Evolutionary conservation across 1,140 invertebrate species (phyloP).

Genomic region (Trypoxylus dichotomus): DNA sequence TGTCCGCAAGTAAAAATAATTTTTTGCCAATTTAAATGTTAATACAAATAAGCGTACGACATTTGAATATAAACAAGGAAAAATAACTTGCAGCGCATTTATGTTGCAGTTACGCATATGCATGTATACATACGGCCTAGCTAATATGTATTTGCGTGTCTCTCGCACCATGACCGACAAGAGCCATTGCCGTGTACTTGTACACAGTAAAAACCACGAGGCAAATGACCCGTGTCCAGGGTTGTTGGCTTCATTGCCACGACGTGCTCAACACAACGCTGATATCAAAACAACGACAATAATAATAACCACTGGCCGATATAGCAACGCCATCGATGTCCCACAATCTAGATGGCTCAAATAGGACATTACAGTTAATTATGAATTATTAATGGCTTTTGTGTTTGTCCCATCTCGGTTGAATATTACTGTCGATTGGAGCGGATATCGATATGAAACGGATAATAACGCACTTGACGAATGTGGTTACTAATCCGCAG

Average conservation of each 20-base stretch:
- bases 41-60: no score
- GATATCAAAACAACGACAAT: background rate
- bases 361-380: conserved; percentile 1
- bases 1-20: no score
- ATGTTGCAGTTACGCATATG: no score
- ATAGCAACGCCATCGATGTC: background rate
- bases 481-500: no score
- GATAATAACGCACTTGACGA: no score
- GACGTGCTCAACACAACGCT: background rate
- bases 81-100: no score
- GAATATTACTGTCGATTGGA: background rate
- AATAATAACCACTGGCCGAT: background rate
- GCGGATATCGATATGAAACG: no score
- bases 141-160: no score
- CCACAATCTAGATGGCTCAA: background rate
- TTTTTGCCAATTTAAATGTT: no score
- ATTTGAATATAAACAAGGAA: no score
- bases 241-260: background rate
- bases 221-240: conserved; percentile 1
- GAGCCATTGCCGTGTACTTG: background rate
- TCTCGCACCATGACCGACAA: background rate
- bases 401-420: background rate
- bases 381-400: background rate
- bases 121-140: no score
- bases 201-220: background rate